Conservation (phyloP, 2,113 vertebrate species). For the Chamaea fasciata region DNA sequence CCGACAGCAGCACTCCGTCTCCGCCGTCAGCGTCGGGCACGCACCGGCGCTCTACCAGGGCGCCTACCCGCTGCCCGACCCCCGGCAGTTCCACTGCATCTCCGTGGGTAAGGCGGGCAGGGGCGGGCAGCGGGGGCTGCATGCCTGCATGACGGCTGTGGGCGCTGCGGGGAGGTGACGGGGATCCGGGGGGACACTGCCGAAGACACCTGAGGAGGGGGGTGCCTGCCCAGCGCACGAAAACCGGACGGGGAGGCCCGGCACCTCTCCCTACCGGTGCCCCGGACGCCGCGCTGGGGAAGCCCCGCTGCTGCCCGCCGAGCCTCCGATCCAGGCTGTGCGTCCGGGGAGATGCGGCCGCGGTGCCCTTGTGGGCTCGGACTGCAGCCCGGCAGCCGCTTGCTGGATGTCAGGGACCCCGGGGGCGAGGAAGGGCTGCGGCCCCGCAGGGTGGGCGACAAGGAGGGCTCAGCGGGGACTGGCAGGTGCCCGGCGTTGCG, state of each 20-base stretch:
- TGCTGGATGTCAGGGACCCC: fast-evolving
- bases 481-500: neutral
- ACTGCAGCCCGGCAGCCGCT: neutral
- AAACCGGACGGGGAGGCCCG: neutral
- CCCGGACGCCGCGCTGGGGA: too few relatives aligned
- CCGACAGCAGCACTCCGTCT: slow-evolving; percentile 83
- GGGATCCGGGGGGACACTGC: too few relatives aligned
- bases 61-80: slow-evolving; percentile 90
- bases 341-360: too few relatives aligned
- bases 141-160: neutral
- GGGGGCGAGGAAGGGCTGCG: neutral
- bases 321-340: neutral
- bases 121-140: neutral
- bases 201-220: too few relatives aligned
- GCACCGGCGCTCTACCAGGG: slow-evolving; percentile 89
- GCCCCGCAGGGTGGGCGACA: neutral
- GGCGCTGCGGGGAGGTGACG: neutral
- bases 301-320: neutral
- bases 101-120: slow-evolving; percentile 87
- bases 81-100: slow-evolving; percentile 97
- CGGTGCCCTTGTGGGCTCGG: neutral
- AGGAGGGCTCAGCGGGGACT: neutral
- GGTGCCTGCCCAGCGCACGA: neutral
- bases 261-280: neutral
- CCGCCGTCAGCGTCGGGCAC: slow-evolving; percentile 82